Conservation (phyloP, 2,888 invertebrate genomes). For the Allygus modestus region DNA sequence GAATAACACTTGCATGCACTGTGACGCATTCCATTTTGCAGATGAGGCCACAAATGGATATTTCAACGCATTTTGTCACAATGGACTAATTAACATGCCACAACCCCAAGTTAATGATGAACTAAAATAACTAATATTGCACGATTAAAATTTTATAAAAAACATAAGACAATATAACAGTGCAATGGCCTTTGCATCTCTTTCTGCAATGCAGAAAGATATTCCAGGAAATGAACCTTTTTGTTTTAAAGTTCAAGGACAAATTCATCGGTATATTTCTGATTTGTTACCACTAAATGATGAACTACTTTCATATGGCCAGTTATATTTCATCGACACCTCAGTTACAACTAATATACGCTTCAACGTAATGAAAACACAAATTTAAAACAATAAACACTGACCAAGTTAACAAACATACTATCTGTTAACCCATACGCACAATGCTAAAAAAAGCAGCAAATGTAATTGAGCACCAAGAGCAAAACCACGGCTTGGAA, state of each 20-base stretch:
- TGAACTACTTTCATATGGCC: conserved; percentile 26
- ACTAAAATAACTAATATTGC: no score
- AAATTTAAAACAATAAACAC: not conserved
- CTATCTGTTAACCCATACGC: conserved; percentile 3
- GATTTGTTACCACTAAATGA: conserved; percentile 13
- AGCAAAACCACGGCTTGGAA: not conserved
- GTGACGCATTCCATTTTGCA: conserved; percentile 42
- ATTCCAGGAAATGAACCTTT: conserved; percentile 52
- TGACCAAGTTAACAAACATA: not conserved
- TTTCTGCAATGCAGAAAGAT: conserved; percentile 55
- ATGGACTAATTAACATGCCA: conserved; percentile 42
- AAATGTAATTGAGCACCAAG: not conserved
- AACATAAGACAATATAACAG: conserved; percentile 48
- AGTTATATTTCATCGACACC: conserved; percentile 38
- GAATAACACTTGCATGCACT: no score
- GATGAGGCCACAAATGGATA: conserved; percentile 32
- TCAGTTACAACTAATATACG: conserved; percentile 18
- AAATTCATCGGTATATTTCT: conserved; percentile 45
- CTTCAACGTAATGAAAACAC: not conserved
- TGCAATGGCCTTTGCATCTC: conserved; percentile 44
- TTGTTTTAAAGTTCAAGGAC: conserved; percentile 54
- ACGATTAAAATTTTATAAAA: no score
- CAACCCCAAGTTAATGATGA: no score
- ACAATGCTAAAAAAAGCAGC: conserved; percentile 28
- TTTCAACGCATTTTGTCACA: conserved; percentile 53